Evolutionary conservation across 2,113 vertebrate genomes (phyloP).

Genomic region (Triplophysa siluroides): DNA sequence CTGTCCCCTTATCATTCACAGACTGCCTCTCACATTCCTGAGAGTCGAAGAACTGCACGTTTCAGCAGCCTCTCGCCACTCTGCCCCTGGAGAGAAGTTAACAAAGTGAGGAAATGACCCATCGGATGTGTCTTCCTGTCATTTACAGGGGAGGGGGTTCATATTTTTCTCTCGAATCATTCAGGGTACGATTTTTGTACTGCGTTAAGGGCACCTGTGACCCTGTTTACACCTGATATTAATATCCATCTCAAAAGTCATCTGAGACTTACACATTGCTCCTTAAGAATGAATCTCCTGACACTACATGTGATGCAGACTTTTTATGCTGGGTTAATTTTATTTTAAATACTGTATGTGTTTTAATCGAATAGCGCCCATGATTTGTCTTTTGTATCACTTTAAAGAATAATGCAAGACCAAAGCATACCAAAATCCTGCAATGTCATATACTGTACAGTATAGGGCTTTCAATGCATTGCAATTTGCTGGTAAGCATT

Average conservation of each 20-base stretch:
- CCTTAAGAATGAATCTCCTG: no score
- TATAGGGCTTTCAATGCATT: neutral
- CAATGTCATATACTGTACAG: no score
- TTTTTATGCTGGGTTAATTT: no score
- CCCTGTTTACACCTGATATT: neutral
- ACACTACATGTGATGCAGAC: no score
- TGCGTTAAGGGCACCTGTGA: neutral
- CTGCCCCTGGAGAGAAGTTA: conserved; percentile 4
- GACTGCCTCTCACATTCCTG: conserved; percentile 16
- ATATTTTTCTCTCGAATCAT: neutral
- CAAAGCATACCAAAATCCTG: no score
- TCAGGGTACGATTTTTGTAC: neutral
- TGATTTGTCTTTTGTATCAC: no score
- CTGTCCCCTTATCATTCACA: conserved; percentile 22
- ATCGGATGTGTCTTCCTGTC: conserved; percentile 23
- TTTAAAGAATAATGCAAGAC: no score
- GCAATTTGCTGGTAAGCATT: conserved; percentile 14
- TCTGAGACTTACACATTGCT: no score
- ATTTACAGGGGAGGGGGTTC: neutral
- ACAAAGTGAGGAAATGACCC: conserved; percentile 41
- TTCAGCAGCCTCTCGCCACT: conserved; percentile 17
- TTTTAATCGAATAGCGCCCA: no score
- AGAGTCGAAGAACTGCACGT: conserved; percentile 29
- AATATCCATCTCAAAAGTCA: neutral
- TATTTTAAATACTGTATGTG: no score